Evolutionary conservation across 2,113 vertebrate species (phyloP).

Genomic region (Tachysurus vachellii): DNA sequence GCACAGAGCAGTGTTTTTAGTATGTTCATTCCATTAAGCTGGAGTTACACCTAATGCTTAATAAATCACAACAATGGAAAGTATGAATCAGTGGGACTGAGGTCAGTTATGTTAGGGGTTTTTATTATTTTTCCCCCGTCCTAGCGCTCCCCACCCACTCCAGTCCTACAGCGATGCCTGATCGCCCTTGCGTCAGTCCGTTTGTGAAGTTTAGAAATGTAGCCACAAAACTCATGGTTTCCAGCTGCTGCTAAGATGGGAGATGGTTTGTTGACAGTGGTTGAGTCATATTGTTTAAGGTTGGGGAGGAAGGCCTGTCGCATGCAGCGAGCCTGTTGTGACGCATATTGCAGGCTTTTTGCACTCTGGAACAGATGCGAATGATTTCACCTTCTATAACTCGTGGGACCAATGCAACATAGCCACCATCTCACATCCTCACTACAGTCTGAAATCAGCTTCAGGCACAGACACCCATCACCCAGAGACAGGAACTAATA

Average conservation of each 20-base stretch:
- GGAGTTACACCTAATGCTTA: conserved; percentile 42
- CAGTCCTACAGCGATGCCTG: conserved; percentile 38
- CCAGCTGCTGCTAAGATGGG: conserved; percentile 66
- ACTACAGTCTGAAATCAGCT: conserved; percentile 40
- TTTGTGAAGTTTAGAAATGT: conserved; percentile 41
- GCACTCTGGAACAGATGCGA: conserved; percentile 68
- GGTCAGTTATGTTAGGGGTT: conserved; percentile 43
- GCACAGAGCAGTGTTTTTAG: conserved; percentile 5
- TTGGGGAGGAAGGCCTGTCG: conserved; percentile 51
- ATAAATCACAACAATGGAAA: conserved; percentile 41
- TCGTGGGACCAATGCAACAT: conserved; percentile 51
- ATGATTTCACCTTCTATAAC: conserved; percentile 72
- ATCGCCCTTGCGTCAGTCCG: conserved; percentile 39
- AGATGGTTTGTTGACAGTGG: conserved; percentile 66
- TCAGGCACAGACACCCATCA: conserved; percentile 25
- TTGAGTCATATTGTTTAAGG: conserved; percentile 55
- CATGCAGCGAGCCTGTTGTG: conserved; percentile 60
- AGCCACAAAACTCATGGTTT: conserved; percentile 66
- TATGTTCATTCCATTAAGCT: background rate
- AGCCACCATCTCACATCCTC: conserved; percentile 13
- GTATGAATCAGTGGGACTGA: conserved; percentile 42
- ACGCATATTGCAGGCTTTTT: conserved; percentile 68
- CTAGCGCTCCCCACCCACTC: conserved; percentile 39
- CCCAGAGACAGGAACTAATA: conserved; percentile 25
- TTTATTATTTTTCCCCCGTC: conserved; percentile 42